Base-by-base conservation (phyloP, 2,888 invertebrate species). In the Torymus auratus region DNA sequence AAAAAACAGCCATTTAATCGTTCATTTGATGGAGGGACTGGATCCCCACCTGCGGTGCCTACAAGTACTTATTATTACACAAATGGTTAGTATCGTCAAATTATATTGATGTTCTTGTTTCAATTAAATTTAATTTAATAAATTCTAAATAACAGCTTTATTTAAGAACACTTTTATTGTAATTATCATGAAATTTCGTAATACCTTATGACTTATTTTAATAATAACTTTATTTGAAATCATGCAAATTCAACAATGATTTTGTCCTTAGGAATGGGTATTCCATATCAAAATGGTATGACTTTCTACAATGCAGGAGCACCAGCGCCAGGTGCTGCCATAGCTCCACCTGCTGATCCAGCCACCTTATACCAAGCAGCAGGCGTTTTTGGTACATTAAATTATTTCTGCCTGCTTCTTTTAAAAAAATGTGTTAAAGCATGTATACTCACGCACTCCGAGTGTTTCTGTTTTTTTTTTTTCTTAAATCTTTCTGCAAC, bases 1-100 rank as follows among this genome's bases (percentile, higher is more conserved):
- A 95, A 96, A 88, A 96, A 96, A 91, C 96, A 96, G 92, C 91
- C 92, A 64, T 93, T 92, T 84, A 92, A 91, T 86, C 91, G 92
- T 84, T 91, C 92, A 14, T 93, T 92, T 82, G 93, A 93, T 81
- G 92, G 90, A 81, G 89, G 92, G 61, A 91, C 92, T 81, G 92
- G 92, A 84, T 92, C 93, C 52, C 92, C 93, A 56, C 91, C 92
- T 58, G 92, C 92, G 70, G 89, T 92, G 85, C 91, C 92, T 84
- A 92, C 91, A 75, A 92, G 91, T 87, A 91, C 92, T 83, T 90
- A 91, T 81, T 92, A 92, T 83, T 91, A 92, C 83, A 87, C 92
- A 73, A 93, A 92, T 88, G 93, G 93, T 90, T 50, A 84, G 87
- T 85, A 41, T 41, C 7, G 56, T 15, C 2, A 52, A 7, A 20